These are phyloP conservation scores for Folsomia manolachei DNA, from an alignment of 2,888 invertebrate species.

Conservation along the genomic window DNA sequence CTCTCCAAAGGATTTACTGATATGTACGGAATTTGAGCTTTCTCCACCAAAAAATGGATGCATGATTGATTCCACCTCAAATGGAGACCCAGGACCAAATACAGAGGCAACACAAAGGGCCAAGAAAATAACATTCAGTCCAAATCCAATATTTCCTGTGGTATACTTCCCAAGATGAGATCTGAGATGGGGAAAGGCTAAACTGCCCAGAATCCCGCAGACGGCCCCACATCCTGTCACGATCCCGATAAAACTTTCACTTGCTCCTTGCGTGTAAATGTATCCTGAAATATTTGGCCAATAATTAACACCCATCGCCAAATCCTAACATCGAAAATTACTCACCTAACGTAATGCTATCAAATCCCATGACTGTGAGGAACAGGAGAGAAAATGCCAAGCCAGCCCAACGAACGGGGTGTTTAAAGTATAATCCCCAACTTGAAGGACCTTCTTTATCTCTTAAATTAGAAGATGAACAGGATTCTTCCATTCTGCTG, in stretches of 20 bases:
- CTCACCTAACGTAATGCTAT: slow-evolving; percentile 57
- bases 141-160: slow-evolving; percentile 49
- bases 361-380: slow-evolving; percentile 59
- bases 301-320: not conserved
- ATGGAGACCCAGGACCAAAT: slow-evolving; percentile 57
- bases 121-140: slow-evolving; percentile 51
- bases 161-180: slow-evolving; percentile 46
- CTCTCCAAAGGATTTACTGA: slow-evolving; percentile 19
- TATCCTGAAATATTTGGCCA: slow-evolving; percentile 54
- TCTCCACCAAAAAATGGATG: slow-evolving; percentile 22
- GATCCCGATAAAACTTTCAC: slow-evolving; percentile 55
- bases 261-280: slow-evolving; percentile 55
- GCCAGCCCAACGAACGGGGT: slow-evolving; percentile 56
- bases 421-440: slow-evolving; percentile 55
- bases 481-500: not conserved
- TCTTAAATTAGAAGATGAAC: not conserved
- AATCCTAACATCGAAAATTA: slow-evolving; percentile 50
- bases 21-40: not conserved
- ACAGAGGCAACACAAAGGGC: slow-evolving; percentile 55
- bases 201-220: slow-evolving; percentile 56
- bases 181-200: slow-evolving; percentile 55
- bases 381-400: slow-evolving; percentile 56
- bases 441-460: slow-evolving; percentile 22
- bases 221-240: slow-evolving; percentile 55
- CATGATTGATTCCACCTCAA: too few relatives aligned